Evolutionary conservation across 2,797 vertebrate species (phyloP), one percentile per base, ranked within the genome.

Genomic region (Luscinia megarhynchos): DNA sequence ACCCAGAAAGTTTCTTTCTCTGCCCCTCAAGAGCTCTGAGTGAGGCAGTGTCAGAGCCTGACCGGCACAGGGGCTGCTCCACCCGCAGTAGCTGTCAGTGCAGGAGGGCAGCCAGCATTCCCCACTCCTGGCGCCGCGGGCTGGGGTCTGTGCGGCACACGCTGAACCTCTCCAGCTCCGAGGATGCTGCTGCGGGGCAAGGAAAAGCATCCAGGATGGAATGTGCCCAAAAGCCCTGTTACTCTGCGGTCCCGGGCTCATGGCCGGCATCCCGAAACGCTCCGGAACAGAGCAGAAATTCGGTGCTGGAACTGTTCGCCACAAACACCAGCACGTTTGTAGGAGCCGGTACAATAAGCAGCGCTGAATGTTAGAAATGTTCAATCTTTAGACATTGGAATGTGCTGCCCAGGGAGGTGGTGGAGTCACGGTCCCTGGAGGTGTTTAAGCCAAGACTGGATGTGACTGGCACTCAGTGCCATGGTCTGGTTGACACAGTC

Each of bases 341-440:
- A 11, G 36, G 23, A 67, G 45, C 2, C 2, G 4, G 30, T 8
- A 2, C 12, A 29, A 4, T 4, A 1, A 40, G 18, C 36, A 57
- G 36, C 0, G 1, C 20, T 36, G 16, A 7, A 5, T 0, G 15
- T 13, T 2, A 12, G 8, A 38, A 50, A 34, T 2, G 11, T 6
- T 32, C 40, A 5, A 14, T 26, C 38, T 62, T 36, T 12, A 55
- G 32, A 61, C 41, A 23, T 4, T 20, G 70, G 15, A 23, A 36
- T 15, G 34, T 1, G 15, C 15, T 32, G 36, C 34, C 26, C 36
- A 6, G 32, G 26, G 32, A 17, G 22, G 7, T 3, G 57, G 18
- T 22, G 50, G 34, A 57, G 34, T 27, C 34, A 21, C 11, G 4
- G 30, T 11, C 30, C 26, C 41, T 20, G 34, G 9, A 24, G 27